phyloP scores from a whole-genome alignment of 1,140 invertebrate genomes.

The Magallana angulata region DNA sequence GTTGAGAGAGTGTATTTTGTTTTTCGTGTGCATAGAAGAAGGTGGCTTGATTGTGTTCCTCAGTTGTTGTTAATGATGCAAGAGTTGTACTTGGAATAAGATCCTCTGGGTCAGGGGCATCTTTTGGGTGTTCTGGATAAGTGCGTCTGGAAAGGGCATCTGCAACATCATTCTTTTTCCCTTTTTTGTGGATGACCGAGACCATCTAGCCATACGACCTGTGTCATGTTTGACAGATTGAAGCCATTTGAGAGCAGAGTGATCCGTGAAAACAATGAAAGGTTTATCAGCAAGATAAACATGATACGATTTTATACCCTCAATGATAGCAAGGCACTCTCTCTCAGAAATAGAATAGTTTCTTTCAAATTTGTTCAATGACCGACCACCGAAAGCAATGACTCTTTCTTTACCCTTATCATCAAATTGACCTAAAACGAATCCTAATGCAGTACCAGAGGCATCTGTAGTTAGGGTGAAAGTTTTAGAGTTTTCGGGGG shows the following conservation, averaged over 20 bases:
- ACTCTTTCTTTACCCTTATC: slow-evolving; percentile 34
- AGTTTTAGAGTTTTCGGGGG: background rate
- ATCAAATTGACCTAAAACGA: slow-evolving; percentile 46
- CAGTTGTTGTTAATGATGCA: background rate
- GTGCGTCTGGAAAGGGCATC: slow-evolving; percentile 33
- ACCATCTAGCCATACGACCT: background rate
- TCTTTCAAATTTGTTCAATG: slow-evolving; percentile 35
- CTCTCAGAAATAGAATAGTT: slow-evolving; percentile 44
- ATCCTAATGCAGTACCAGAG: slow-evolving; percentile 44
- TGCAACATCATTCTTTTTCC: slow-evolving; percentile 27
- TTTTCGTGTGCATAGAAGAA: background rate
- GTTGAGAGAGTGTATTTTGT: background rate
- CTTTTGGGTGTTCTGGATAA: background rate
- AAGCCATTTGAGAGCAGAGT: slow-evolving; percentile 29
- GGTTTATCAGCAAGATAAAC: background rate
- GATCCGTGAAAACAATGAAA: too few relatives aligned
- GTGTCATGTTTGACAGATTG: slow-evolving; percentile 46
- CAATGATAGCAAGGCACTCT: slow-evolving; percentile 56
- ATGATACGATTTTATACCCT: slow-evolving; percentile 53
- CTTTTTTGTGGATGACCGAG: slow-evolving; percentile 7
- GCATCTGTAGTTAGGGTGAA: slow-evolving; percentile 60
- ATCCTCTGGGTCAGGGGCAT: background rate
- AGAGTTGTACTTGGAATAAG: too few relatives aligned
- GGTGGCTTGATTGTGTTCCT: slow-evolving; percentile 23
- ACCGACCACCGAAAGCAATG: slow-evolving; percentile 42